phyloP scores from a whole-genome alignment of 2,888 invertebrate species.

The Brenthis daphne region DNA sequence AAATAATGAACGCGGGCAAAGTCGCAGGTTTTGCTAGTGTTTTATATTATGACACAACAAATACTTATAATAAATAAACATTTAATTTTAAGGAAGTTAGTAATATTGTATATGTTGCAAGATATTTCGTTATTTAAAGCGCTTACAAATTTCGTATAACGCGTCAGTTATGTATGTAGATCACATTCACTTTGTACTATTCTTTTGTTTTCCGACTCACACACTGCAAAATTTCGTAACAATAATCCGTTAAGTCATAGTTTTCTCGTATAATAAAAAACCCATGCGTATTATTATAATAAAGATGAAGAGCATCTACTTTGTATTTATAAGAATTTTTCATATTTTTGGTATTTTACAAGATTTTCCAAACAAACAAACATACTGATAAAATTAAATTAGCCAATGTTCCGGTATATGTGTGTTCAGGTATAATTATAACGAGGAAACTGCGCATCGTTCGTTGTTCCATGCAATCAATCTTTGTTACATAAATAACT shows the following conservation, averaged over 20 bases:
- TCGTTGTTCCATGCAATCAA: conserved; percentile 21
- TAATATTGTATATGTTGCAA: not conserved
- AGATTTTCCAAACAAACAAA: not conserved
- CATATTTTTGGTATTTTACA: no score
- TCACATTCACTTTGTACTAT: conserved; percentile 32
- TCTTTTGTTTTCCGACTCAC: conserved; percentile 34
- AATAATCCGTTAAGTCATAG: conserved; percentile 27
- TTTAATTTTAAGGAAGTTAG: not conserved
- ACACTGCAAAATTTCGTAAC: conserved; percentile 32
- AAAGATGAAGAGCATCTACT: no score
- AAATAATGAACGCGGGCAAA: no score
- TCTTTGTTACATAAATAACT: conserved; percentile 21
- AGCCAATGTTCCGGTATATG: not conserved
- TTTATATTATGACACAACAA: no score
- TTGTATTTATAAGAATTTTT: no score
- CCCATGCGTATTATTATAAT: not conserved
- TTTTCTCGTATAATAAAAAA: conserved; percentile 11
- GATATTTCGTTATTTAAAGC: not conserved
- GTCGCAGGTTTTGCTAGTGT: no score
- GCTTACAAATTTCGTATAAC: conserved; percentile 13
- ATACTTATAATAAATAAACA: not conserved
- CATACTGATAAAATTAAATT: not conserved
- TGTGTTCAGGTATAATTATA: not conserved
- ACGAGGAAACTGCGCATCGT: conserved; percentile 16
- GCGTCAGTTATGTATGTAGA: conserved; percentile 31